Percentiles rank a stretch among this genome's conserved stretches.
Conservation (phyloP, 2,113 vertebrate species). For the Siniperca chuatsi region DNA sequence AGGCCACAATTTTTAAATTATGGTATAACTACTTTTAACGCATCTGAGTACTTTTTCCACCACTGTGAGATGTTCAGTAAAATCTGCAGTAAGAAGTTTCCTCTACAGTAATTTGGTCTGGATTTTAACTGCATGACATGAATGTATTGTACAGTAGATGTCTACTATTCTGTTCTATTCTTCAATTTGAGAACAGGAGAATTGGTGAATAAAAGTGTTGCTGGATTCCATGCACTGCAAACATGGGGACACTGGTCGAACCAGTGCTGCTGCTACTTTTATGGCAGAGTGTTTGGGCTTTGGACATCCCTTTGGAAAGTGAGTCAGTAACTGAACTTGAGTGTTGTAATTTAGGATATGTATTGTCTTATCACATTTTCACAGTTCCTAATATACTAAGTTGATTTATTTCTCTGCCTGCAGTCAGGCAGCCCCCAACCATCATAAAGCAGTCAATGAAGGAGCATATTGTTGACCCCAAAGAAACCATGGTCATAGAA, state of each 20-base stretch:
- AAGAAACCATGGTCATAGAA: conserved; percentile 94
- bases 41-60: not conserved
- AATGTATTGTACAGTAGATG: not conserved
- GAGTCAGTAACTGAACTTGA: conserved; percentile 69
- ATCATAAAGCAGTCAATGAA: conserved; percentile 95
- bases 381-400: not conserved
- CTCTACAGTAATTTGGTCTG: not conserved
- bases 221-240: conserved; percentile 67
- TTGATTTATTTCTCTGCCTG: conserved; percentile 23
- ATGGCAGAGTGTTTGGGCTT: conserved; percentile 81
- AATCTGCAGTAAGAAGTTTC: not conserved
- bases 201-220: conserved; percentile 34
- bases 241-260: conserved; percentile 83
- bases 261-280: conserved; percentile 82
- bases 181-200: conserved; percentile 36
- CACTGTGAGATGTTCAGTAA: not conserved
- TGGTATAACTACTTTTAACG: not conserved
- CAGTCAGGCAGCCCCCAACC: conserved; percentile 96
- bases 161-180: not conserved
- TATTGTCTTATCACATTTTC: not conserved
- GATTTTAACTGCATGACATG: not conserved
- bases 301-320: conserved; percentile 94
- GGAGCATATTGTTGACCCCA: conserved; percentile 95
- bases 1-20: not conserved
- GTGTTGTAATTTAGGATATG: not conserved